Conservation (phyloP, 2,797 vertebrate species). For the Sparus aurata region DNA sequence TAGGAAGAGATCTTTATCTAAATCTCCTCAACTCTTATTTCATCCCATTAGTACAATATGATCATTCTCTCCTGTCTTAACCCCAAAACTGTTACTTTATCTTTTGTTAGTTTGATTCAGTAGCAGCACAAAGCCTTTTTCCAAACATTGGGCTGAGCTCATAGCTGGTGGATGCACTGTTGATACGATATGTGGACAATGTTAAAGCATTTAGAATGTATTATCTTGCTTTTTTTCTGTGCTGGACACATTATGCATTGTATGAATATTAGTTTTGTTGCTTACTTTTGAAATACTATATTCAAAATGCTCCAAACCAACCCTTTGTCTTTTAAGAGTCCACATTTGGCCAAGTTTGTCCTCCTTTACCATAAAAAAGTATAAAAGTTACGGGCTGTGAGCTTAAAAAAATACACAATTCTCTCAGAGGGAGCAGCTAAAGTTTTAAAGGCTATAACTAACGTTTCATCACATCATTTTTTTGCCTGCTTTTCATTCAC, state of each 20-base stretch:
- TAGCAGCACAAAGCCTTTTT: slow-evolving; percentile 29
- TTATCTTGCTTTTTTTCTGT: slow-evolving; percentile 57
- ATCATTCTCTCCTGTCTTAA: not conserved
- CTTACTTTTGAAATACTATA: slow-evolving; percentile 19
- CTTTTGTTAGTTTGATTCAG: slow-evolving; percentile 22
- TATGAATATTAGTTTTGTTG: slow-evolving; percentile 11
- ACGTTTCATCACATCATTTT: not conserved
- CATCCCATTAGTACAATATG: not conserved
- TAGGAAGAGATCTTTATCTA: slow-evolving; percentile 21
- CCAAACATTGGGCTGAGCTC: not conserved
- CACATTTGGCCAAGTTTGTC: not conserved
- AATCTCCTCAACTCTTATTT: slow-evolving; percentile 28
- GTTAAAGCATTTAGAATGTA: slow-evolving; percentile 42
- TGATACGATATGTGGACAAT: slow-evolving; percentile 32
- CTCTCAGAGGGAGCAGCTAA: slow-evolving; percentile 7
- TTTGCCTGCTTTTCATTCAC: slow-evolving; percentile 37
- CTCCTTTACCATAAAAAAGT: not conserved
- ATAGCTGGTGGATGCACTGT: slow-evolving; percentile 32
- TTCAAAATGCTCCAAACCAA: slow-evolving; percentile 21
- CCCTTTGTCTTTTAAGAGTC: not conserved
- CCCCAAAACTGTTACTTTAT: not conserved
- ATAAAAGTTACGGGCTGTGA: not conserved
- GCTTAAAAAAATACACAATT: not conserved
- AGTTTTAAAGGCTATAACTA: not conserved
- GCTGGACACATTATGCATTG: slow-evolving; percentile 75